phyloP scores from a whole-genome alignment of 2,113 vertebrate species.

The Corythornis vintsioides region DNA sequence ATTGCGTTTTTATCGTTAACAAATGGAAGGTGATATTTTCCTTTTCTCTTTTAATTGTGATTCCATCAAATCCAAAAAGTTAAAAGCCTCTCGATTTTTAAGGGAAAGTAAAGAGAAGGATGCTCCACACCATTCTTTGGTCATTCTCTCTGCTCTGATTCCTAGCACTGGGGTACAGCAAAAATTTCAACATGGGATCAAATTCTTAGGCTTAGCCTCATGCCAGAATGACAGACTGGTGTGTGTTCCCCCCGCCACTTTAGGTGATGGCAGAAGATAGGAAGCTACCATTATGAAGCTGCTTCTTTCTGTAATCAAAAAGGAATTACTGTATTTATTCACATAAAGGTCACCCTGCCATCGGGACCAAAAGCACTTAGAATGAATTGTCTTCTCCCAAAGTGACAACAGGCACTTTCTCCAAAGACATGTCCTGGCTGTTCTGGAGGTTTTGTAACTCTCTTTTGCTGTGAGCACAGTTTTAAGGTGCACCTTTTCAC shows the following conservation, averaged over 20 bases:
- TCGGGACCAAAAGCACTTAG: background rate
- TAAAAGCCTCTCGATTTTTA: constrained; percentile 22
- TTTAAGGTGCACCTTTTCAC: background rate
- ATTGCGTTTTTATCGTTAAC: constrained; percentile 63
- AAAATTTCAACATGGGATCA: background rate
- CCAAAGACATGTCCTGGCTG: background rate
- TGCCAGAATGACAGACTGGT: background rate
- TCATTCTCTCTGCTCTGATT: background rate
- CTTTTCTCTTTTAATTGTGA: constrained; percentile 56
- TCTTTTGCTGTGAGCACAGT: background rate
- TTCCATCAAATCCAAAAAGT: constrained; percentile 46
- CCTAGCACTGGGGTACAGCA: background rate
- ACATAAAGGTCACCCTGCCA: constrained; percentile 25
- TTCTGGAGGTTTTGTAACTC: background rate
- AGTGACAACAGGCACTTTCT: background rate
- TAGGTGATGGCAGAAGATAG: background rate
- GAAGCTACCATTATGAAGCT: background rate
- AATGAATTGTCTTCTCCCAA: background rate
- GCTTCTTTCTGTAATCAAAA: constrained; percentile 34
- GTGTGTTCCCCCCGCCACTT: background rate
- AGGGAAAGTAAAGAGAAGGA: constrained; percentile 27
- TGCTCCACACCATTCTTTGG: rapidly evolving
- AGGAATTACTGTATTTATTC: constrained; percentile 42
- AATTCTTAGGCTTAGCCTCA: background rate
- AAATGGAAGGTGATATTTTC: constrained; percentile 40